Conservation (phyloP, 2,888 invertebrate genomes). For the Tachystola acroxantha region DNA sequence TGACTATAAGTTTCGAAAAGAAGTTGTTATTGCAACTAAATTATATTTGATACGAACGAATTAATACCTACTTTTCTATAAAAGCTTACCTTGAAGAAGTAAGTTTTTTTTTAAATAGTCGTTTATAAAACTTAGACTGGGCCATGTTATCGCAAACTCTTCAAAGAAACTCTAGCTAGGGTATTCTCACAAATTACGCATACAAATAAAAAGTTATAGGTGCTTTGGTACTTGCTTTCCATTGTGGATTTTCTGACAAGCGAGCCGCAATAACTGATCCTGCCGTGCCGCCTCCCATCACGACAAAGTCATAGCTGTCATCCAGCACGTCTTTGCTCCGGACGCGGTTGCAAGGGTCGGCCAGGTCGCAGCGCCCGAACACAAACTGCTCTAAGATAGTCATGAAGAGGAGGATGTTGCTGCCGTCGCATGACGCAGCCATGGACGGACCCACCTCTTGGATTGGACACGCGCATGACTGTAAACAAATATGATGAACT, state of each 20-base stretch:
- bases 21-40: no score
- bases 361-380: conserved; percentile 75
- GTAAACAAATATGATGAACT: no score
- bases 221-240: conserved; percentile 80
- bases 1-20: no score
- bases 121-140: no score
- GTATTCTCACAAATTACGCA: no score
- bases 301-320: conserved; percentile 81
- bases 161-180: no score
- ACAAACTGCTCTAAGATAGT: conserved; percentile 80
- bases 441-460: conserved; percentile 78
- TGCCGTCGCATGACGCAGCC: conserved; percentile 70
- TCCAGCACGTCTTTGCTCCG: conserved; percentile 53
- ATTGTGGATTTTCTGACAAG: conserved; percentile 80
- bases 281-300: conserved; percentile 82
- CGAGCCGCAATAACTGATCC: conserved; percentile 81
- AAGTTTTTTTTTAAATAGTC: no score
- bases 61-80: no score
- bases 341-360: conserved; percentile 80
- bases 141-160: no score
- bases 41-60: no score
- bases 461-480: conserved; percentile 76
- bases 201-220: no score
- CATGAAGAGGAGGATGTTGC: conserved; percentile 82
- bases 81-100: no score